A percentile compares a stretch with the other conserved stretches of the same genome.
phyloP scores from a whole-genome alignment of 2,113 vertebrate genomes.

The Indicator maculatus region DNA sequence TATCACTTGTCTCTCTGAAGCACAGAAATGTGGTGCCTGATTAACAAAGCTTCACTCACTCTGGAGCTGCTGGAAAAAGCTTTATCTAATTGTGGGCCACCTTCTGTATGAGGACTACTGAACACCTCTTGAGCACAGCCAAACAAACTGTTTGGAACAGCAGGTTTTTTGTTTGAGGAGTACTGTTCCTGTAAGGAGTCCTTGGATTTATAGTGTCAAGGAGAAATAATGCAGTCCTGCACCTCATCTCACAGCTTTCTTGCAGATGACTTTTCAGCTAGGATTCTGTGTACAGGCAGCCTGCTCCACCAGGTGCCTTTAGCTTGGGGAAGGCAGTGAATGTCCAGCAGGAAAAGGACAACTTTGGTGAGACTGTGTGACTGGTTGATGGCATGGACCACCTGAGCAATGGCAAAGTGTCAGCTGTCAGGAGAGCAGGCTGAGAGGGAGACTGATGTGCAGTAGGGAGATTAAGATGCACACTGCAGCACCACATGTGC shows the following conservation, averaged over 20 bases:
- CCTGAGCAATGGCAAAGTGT: neutral
- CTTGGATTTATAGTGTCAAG: neutral
- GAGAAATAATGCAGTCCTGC: neutral
- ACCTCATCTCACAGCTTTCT: neutral
- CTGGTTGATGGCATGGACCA: neutral
- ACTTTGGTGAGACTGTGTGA: neutral
- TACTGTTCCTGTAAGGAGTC: neutral
- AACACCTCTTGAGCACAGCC: neutral
- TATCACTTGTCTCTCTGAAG: neutral
- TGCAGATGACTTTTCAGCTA: neutral
- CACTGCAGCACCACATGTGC: too few species aligned
- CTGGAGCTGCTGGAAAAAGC: neutral
- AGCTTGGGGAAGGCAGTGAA: neutral
- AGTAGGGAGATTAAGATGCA: neutral
- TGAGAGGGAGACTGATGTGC: neutral
- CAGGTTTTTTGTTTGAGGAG: too few species aligned
- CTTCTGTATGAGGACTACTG: neutral
- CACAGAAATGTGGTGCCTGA: neutral
- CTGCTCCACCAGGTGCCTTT: neutral
- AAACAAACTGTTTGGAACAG: too few species aligned
- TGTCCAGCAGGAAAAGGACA: neutral
- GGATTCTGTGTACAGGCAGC: neutral
- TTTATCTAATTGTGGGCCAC: neutral
- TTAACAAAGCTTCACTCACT: neutral
- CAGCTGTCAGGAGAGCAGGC: neutral